Evolutionary conservation across 1,140 invertebrate genomes (phyloP).

Genomic region (Mylabris phalerata): DNA sequence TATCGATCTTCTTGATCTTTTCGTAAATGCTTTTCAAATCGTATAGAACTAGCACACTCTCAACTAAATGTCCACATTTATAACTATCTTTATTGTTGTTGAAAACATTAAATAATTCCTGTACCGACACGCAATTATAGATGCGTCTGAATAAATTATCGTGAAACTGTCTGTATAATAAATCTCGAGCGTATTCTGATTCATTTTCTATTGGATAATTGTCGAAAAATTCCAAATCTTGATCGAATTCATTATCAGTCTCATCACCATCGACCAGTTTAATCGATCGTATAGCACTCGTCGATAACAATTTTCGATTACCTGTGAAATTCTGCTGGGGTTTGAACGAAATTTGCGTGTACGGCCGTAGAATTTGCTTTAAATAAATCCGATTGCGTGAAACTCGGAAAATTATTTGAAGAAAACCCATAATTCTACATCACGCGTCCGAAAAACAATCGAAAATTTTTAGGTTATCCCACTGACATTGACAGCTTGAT

Average conservation of each 20-base stretch:
- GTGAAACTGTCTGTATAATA: slow-evolving; percentile 25
- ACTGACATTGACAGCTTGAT: too few species aligned
- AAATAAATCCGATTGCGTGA: too few species aligned
- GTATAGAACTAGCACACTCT: slow-evolving; percentile 31
- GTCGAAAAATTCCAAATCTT: slow-evolving; percentile 1
- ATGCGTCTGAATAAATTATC: slow-evolving; percentile 26
- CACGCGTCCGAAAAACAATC: too few species aligned
- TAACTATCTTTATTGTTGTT: slow-evolving; percentile 21
- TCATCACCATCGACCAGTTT: neutral
- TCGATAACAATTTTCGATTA: too few species aligned
- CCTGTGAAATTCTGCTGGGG: too few species aligned
- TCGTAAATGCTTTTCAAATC: slow-evolving; percentile 33
- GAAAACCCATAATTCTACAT: too few species aligned
- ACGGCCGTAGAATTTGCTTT: too few species aligned
- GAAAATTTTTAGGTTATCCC: too few species aligned
- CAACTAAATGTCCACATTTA: slow-evolving; percentile 24
- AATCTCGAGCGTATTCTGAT: slow-evolving; percentile 6
- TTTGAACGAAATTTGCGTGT: too few species aligned
- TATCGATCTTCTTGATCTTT: slow-evolving; percentile 18
- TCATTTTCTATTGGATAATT: too few species aligned
- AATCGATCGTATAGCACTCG: neutral
- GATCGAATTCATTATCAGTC: neutral
- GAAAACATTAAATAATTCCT: slow-evolving; percentile 30
- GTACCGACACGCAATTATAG: slow-evolving; percentile 28
- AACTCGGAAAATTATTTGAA: too few species aligned